Percentiles rank a stretch among this genome's conserved stretches.
Conservation (phyloP, 2,113 vertebrate genomes). For the Corvus hawaiiensis region DNA sequence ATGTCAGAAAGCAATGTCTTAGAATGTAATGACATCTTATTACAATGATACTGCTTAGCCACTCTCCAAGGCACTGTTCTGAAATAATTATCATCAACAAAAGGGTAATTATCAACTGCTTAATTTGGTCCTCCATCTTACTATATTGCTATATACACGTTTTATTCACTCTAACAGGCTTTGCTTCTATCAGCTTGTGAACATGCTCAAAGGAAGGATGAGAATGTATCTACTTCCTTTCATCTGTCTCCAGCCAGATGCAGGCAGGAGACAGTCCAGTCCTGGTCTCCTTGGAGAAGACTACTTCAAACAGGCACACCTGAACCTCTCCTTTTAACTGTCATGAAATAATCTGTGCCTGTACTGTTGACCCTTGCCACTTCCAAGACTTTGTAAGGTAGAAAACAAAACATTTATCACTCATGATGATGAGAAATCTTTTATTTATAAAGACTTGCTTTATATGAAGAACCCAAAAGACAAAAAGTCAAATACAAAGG, state of each 20-base stretch:
- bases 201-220: background rate
- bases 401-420: background rate
- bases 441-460: background rate
- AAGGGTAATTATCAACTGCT: background rate
- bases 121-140: background rate
- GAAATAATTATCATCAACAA: background rate
- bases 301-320: background rate
- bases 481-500: background rate
- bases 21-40: background rate
- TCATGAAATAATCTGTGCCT: background rate
- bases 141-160: background rate
- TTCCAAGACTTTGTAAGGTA: background rate
- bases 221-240: background rate
- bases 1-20: background rate
- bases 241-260: background rate
- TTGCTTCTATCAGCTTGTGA: background rate
- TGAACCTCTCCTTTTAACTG: background rate
- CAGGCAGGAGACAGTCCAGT: background rate
- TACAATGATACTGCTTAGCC: background rate
- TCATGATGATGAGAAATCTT: background rate
- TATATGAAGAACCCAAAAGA: background rate
- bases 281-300: background rate
- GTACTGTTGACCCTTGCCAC: background rate
- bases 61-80: background rate
- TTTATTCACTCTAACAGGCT: background rate